phyloP scores from a whole-genome alignment of 2,113 vertebrate genomes.

The Ictidomys tridecemlineatus region DNA sequence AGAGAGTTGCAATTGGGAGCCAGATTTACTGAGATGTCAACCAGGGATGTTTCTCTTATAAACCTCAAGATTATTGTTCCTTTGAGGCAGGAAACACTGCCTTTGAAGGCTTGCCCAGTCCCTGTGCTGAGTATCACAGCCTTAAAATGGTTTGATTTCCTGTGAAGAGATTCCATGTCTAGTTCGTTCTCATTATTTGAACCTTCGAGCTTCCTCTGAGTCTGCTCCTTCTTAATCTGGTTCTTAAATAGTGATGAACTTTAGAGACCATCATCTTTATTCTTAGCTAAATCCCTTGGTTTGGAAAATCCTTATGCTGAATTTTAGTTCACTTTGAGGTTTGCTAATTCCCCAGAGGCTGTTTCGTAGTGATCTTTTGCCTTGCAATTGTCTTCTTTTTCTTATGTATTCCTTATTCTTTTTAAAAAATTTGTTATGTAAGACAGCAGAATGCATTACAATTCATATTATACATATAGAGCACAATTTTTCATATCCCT shows the following conservation, averaged over 20 bases:
- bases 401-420: background rate
- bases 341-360: background rate
- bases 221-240: background rate
- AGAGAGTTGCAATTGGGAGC: background rate
- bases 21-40: background rate
- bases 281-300: background rate
- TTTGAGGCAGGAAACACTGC: background rate
- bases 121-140: background rate
- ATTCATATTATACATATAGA: no score
- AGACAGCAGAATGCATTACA: no score
- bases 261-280: background rate
- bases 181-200: background rate
- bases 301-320: constrained; percentile 22
- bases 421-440: no score
- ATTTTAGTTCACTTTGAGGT: constrained; percentile 13
- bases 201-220: background rate
- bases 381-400: background rate
- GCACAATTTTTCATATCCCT: no score
- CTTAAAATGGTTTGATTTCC: background rate
- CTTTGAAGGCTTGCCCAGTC: rapidly evolving
- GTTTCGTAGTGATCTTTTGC: background rate
- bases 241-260: background rate
- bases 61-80: background rate
- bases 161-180: background rate
- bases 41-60: background rate